A percentile compares a stretch with the other conserved stretches of the same genome.
Evolutionary conservation across 2,888 invertebrate species (phyloP).

Genomic region (Oasisia sp.): DNA sequence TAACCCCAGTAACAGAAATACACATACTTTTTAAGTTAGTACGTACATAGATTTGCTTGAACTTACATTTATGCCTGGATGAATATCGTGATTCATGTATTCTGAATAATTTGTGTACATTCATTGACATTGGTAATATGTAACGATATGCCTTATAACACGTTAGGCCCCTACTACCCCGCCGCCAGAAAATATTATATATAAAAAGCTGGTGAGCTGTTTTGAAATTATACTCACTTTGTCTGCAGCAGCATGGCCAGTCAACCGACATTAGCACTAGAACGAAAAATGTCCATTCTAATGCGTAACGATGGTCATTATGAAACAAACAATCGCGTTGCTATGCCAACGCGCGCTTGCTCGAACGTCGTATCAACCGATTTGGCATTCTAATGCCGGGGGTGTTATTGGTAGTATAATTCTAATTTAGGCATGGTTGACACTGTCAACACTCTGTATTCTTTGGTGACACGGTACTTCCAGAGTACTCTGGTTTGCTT

Average conservation of each 20-base stretch:
- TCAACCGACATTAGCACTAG: background rate
- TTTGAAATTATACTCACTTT: background rate
- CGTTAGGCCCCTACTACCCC: too few species aligned
- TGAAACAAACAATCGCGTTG: background rate
- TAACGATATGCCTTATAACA: too few species aligned
- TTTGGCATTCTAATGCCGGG: background rate
- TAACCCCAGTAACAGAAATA: too few species aligned
- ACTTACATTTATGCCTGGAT: too few species aligned
- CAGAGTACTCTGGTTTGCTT: background rate
- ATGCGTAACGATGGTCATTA: background rate
- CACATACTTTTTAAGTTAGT: too few species aligned
- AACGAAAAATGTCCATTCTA: background rate
- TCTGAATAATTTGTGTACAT: too few species aligned
- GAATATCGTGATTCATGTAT: too few species aligned
- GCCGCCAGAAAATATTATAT: too few species aligned
- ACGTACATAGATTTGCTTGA: too few species aligned
- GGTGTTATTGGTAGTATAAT: background rate
- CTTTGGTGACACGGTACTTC: background rate
- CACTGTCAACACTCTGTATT: too few species aligned
- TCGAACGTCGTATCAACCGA: background rate
- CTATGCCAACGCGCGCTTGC: background rate
- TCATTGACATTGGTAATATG: too few species aligned
- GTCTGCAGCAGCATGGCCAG: background rate
- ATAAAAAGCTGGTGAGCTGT: background rate
- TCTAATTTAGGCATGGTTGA: background rate